Evolutionary conservation across 2,888 invertebrate genomes (phyloP).

Genomic region (Glaucopsyche alexis): DNA sequence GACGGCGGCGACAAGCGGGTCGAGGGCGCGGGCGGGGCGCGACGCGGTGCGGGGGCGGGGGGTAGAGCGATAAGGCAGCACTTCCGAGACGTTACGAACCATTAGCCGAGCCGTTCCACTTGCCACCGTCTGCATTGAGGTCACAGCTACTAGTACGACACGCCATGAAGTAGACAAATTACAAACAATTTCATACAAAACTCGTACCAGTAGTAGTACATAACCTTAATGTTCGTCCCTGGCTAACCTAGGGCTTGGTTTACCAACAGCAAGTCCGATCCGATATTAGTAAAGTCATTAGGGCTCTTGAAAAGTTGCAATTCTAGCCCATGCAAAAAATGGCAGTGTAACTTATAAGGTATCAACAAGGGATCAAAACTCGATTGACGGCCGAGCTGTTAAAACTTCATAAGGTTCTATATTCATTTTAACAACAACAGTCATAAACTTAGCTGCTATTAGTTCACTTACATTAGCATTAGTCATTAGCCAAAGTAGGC

Average conservation of each 20-base stretch:
- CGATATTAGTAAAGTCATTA: too few relatives aligned
- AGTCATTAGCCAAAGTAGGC: slow-evolving; percentile 16
- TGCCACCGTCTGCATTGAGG: slow-evolving; percentile 22
- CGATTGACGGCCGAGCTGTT: not conserved
- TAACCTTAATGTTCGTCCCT: too few relatives aligned
- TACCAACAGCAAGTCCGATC: too few relatives aligned
- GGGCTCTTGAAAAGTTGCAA: too few relatives aligned
- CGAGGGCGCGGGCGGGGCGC: slow-evolving; percentile 46
- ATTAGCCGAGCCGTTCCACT: slow-evolving; percentile 53
- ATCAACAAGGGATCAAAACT: not conserved
- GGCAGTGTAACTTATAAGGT: too few relatives aligned
- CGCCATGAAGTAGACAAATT: slow-evolving; percentile 5
- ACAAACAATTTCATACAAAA: not conserved
- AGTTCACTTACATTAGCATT: not conserved
- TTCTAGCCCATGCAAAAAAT: too few relatives aligned
- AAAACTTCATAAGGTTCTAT: not conserved
- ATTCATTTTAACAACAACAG: not conserved
- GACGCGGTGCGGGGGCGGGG: slow-evolving; percentile 36
- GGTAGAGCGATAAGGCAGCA: slow-evolving; percentile 54
- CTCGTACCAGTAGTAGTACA: too few relatives aligned
- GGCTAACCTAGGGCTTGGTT: too few relatives aligned
- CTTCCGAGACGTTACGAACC: slow-evolving; percentile 71
- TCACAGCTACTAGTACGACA: not conserved
- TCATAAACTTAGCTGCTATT: slow-evolving; percentile 5
- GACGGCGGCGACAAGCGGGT: slow-evolving; percentile 51